Percentiles rank a stretch among this genome's conserved stretches.
phyloP scores from a whole-genome alignment of 2,113 vertebrate genomes.

The Cheirogaleus medius region DNA sequence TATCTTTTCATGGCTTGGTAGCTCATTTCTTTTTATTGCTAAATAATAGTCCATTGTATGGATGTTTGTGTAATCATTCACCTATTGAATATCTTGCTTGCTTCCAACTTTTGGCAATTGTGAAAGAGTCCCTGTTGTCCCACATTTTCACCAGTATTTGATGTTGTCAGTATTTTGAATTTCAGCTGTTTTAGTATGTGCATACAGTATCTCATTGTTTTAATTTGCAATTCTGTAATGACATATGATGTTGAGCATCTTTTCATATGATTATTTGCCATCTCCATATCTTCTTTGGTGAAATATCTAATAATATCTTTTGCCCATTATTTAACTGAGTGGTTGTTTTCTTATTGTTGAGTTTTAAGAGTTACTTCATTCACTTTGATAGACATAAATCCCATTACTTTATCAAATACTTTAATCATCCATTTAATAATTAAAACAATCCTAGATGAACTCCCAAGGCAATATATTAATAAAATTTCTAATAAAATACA shows the following conservation, averaged over 20 bases:
- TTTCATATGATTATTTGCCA: background rate
- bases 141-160: background rate
- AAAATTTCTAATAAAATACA: background rate
- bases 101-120: background rate
- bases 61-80: background rate
- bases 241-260: background rate
- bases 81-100: background rate
- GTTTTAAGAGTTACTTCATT: background rate
- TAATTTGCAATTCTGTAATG: background rate
- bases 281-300: background rate
- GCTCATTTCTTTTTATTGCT: background rate
- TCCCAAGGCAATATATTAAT: background rate
- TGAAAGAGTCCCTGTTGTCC: background rate
- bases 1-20: background rate
- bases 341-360: background rate
- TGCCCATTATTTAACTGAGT: background rate
- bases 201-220: background rate
- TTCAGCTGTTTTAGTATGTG: background rate
- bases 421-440: background rate
- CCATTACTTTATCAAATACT: background rate
- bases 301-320: background rate
- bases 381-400: background rate
- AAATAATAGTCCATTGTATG: background rate
- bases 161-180: background rate
- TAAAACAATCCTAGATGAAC: background rate